These are phyloP conservation scores for Ochotona curzoniae DNA, from an alignment of 2,113 vertebrate genomes.

Conservation along the genomic window DNA sequence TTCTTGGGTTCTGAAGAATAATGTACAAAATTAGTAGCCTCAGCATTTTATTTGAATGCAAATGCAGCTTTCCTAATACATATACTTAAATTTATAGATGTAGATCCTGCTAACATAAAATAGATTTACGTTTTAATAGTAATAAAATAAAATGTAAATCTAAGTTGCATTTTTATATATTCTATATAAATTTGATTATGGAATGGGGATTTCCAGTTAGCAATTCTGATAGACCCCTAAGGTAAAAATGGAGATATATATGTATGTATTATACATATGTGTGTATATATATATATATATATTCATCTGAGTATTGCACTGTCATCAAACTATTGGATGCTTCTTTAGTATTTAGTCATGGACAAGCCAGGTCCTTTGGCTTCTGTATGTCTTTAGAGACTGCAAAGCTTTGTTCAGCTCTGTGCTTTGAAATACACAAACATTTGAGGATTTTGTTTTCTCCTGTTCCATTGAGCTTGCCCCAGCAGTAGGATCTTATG, in stretches of 20 bases:
- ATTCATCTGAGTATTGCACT: background rate
- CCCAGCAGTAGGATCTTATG: background rate
- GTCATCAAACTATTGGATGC: background rate
- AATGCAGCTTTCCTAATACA: background rate
- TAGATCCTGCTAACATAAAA: slow-evolving; percentile 9
- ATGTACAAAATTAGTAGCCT: background rate
- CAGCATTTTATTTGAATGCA: slow-evolving; percentile 47
- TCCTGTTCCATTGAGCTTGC: background rate
- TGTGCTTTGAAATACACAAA: background rate
- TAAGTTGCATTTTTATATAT: background rate
- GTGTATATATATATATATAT: background rate
- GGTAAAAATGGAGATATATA: background rate
- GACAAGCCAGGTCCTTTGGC: background rate
- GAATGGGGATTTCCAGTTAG: background rate
- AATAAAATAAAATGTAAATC: slow-evolving; percentile 56
- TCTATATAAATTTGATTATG: background rate
- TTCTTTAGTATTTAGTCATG: background rate
- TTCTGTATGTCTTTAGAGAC: background rate
- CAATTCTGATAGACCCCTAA: background rate
- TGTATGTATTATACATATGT: too few species aligned
- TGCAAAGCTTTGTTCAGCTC: background rate
- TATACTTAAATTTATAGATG: slow-evolving; percentile 28
- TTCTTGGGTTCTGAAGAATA: background rate
- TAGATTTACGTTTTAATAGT: background rate
- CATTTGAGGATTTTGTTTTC: background rate